Percentiles rank a stretch among this genome's conserved stretches.
Evolutionary conservation across 2,888 invertebrate species (phyloP).

Genomic region (Drosophila pullipes): DNA sequence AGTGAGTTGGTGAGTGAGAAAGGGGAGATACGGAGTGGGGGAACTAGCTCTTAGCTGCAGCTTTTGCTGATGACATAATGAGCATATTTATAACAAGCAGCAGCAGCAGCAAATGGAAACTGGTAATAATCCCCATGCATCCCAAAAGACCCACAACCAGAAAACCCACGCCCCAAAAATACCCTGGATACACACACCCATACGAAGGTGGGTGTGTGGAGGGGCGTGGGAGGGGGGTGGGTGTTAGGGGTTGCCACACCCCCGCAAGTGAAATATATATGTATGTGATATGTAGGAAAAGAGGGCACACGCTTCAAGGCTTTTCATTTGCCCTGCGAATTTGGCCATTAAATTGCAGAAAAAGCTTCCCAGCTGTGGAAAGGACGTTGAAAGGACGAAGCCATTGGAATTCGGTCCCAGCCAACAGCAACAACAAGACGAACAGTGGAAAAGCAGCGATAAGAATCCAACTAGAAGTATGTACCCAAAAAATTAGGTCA

Average conservation of each 20-base stretch:
- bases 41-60: constrained; percentile 22
- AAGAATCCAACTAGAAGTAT: constrained; percentile 33
- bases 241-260: constrained; percentile 13
- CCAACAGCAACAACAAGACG: background rate
- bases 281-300: constrained; percentile 5
- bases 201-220: too few relatives aligned
- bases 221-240: background rate
- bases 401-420: constrained; percentile 62
- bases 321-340: constrained; percentile 36
- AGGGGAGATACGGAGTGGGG: background rate
- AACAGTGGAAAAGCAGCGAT: constrained; percentile 15
- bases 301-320: constrained; percentile 37
- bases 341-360: constrained; percentile 42
- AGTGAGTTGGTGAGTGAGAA: background rate
- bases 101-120: constrained; percentile 14
- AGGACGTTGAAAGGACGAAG: constrained; percentile 76
- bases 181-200: constrained; percentile 1
- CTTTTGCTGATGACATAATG: constrained; percentile 57
- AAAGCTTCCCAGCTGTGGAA: constrained; percentile 62
- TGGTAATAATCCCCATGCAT: constrained; percentile 41
- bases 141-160: constrained; percentile 5
- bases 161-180: constrained; percentile 2
- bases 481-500: constrained; percentile 67
- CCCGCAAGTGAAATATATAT: constrained; percentile 16
- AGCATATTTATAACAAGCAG: constrained; percentile 45